Evolutionary conservation across 1,140 invertebrate species (phyloP), one percentile per base, ranked within the genome.

Genomic region (Papilio aristodemus): DNA sequence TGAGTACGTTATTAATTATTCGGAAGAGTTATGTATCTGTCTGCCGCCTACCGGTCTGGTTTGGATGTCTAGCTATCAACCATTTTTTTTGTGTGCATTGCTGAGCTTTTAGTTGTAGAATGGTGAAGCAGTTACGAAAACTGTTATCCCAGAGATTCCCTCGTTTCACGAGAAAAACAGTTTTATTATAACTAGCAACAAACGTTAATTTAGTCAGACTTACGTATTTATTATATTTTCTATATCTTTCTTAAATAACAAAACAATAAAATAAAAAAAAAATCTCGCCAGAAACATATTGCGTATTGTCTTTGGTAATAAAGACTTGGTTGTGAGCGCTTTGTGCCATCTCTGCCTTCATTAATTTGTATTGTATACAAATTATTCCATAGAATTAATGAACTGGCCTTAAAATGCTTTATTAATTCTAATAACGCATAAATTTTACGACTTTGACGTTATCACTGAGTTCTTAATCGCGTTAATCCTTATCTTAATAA

Each of bases 51-150:
- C 27, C 27, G 27, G 27, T 32, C 27, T 32, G 27, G 6, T 32
- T 32, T 32, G 2, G 27, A 32, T 32, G 27, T 32, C 6, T 3
- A 32, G 2, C 27, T 32, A 32, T n/a, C n/a, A n/a, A n/a, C n/a
- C n/a, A n/a, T n/a, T n/a, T n/a, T n/a, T n/a, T n/a, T n/a, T n/a
- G n/a, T n/a, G n/a, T n/a, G n/a, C n/a, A n/a, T n/a, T n/a, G n/a
- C n/a, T n/a, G n/a, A n/a, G n/a, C n/a, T n/a, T n/a, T n/a, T n/a
- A n/a, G n/a, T n/a, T n/a, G n/a, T n/a, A n/a, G n/a, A 46, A 46
- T 46, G 41, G 14, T 46, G n/a, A 43, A 43, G n/a, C 14, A n/a
- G 38, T 41, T n/a, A 41, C 38, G n/a, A n/a, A n/a, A n/a, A n/a
- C n/a, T n/a, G n/a, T n/a, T n/a, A n/a, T n/a, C n/a, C n/a, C n/a